These are phyloP conservation scores for Mamestra brassicae DNA, from an alignment of 2,888 invertebrate genomes.

Conservation along the genomic window DNA sequence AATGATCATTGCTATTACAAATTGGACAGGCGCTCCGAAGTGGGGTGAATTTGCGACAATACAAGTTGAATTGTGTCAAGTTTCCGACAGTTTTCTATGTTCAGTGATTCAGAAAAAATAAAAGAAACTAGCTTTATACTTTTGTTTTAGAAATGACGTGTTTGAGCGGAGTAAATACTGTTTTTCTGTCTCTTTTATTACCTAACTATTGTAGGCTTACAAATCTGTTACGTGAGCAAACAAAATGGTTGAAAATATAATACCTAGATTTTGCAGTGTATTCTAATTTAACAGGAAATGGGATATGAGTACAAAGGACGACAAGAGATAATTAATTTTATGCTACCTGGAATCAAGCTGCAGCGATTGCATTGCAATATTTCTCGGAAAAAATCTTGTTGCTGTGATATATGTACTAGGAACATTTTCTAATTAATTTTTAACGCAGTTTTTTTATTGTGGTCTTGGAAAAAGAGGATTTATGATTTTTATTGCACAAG, in stretches of 20 bases:
- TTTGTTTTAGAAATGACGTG: conserved; percentile 13
- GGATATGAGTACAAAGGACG: neutral
- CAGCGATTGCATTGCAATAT: conserved; percentile 3
- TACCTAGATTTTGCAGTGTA: neutral
- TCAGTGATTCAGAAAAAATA: conserved; percentile 51
- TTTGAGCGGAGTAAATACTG: neutral
- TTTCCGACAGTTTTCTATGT: conserved; percentile 45
- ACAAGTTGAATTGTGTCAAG: conserved; percentile 59
- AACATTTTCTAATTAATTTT: neutral
- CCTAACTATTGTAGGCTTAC: neutral
- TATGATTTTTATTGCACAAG: no score
- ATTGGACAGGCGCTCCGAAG: conserved; percentile 64
- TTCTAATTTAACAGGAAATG: neutral
- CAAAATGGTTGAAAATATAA: neutral
- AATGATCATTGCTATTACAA: conserved; percentile 67
- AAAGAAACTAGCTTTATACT: conserved; percentile 36
- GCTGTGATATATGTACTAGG: conserved; percentile 24
- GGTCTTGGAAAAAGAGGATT: no score
- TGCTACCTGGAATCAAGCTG: neutral
- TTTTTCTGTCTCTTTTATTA: conserved; percentile 6
- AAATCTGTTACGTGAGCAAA: neutral
- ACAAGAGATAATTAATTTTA: neutral
- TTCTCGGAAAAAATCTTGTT: conserved; percentile 15
- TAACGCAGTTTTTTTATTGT: conserved; percentile 1
- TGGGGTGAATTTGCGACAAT: conserved; percentile 58